Evolutionary conservation across 2,113 vertebrate genomes (phyloP).

Genomic region (Mustelus asterias): DNA sequence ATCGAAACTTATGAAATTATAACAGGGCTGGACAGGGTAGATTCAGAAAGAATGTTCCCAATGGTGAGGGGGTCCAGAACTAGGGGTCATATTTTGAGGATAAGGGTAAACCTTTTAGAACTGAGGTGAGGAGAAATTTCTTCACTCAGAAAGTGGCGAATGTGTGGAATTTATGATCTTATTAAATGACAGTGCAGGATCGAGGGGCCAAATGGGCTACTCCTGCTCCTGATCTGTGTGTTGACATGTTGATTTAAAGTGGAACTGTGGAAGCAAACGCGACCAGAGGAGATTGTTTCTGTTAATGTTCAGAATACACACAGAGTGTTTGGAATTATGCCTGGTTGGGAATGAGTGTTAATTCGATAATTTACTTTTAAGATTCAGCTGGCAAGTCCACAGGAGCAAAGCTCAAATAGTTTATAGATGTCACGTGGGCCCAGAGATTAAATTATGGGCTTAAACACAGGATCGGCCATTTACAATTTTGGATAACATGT

Average conservation of each 20-base stretch:
- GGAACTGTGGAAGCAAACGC: not conserved
- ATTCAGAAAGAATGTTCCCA: no score
- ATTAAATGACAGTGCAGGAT: no score
- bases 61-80: no score
- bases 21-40: no score
- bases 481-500: not conserved
- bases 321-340: not conserved
- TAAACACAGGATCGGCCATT: not conserved
- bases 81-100: no score
- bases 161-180: no score
- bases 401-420: slow-evolving; percentile 1
- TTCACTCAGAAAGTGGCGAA: no score
- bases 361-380: not conserved
- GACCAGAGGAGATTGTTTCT: not conserved
- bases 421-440: not conserved
- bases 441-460: not conserved
- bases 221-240: no score
- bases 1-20: no score
- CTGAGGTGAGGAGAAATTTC: no score
- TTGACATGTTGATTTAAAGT: not conserved
- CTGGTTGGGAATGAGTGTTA: not conserved
- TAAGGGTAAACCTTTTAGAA: no score
- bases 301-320: not conserved
- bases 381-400: not conserved
- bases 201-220: no score